Conservation (phyloP, 2,888 invertebrate species). For the Byasa hedistus region DNA sequence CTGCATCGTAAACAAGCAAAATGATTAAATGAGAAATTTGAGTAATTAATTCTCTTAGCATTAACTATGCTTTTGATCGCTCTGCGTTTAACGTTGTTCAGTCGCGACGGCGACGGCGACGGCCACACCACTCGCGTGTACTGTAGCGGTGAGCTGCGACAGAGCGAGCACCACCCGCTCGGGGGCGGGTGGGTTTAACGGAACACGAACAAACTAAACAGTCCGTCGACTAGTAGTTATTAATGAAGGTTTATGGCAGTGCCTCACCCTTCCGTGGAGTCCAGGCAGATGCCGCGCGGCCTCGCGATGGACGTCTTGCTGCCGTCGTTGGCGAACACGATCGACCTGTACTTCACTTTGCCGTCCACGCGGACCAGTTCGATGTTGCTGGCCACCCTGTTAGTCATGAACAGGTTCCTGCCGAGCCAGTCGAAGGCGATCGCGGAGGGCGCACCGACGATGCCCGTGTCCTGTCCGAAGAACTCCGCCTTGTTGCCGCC, state of each 20-base stretch:
- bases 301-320: slow-evolving; percentile 90
- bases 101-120: too few relatives aligned
- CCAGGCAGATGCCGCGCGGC: slow-evolving; percentile 92
- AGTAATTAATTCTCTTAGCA: too few relatives aligned
- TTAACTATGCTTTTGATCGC: too few relatives aligned
- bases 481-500: slow-evolving; percentile 89
- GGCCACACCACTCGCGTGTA: too few relatives aligned
- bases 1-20: too few relatives aligned
- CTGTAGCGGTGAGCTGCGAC: too few relatives aligned
- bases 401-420: slow-evolving; percentile 95
- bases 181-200: too few relatives aligned
- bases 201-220: too few relatives aligned
- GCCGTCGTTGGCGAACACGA: slow-evolving; percentile 94
- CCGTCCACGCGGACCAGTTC: slow-evolving; percentile 93
- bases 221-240: neutral
- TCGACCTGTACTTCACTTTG: slow-evolving; percentile 88
- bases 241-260: neutral
- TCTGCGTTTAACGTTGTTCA: too few relatives aligned
- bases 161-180: too few relatives aligned
- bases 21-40: too few relatives aligned
- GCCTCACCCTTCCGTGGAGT: slow-evolving; percentile 92
- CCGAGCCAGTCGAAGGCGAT: slow-evolving; percentile 99
- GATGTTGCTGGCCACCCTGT: slow-evolving; percentile 92
- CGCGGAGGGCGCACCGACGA: slow-evolving; percentile 93
- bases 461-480: slow-evolving; percentile 89